Base-by-base conservation (phyloP, 1,140 invertebrate genomes). In the Euwallacea similis region DNA sequence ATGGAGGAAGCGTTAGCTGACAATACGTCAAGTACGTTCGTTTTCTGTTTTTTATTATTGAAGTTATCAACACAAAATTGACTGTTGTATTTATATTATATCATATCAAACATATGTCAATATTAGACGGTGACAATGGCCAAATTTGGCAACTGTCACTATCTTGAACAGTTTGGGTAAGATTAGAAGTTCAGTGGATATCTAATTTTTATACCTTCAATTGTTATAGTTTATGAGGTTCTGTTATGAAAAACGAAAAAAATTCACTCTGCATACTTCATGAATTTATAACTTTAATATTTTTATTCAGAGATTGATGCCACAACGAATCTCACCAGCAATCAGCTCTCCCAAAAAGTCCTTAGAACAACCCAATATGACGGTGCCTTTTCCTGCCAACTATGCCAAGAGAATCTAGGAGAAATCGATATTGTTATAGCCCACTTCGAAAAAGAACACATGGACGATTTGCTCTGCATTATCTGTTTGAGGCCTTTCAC, bases 321-420 rank as follows among this genome's bases (percentile, higher is more conserved):
- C 46, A 13, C 46, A 2, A 15, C 55, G n/a, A 58, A 16, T 21
- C 41, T n/a, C 33, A 44, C 56, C 46, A 62, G 56, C 41, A 42
- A 9, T 47, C 61, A 65, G 21, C 33, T 71, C 2, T 63, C 69
- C 8, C 54, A 59, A 55, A 71, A 64, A 53, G 54, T 58, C 21
- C 46, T 71, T 10, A 71, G 50, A 71, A 15, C 41, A 47, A 65
- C 69, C 4, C 69, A 71, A 47, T 64, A 58, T 59, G 69, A 71
- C 47, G 69, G 69, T 10, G 62, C 54, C 42, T 71, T 71, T 33
- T 65, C n/a, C 0, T 71, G 69, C 33, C 50, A 71, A 42, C 16
- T 71, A 10, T 71, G 69, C 42, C 7, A 64, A 13, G 46, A 56
- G 54, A 46, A 58, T 7, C 15, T 71, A 13, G 69, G 69, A 13